Evolutionary conservation across 2,888 invertebrate genomes (phyloP), one percentile per base, ranked within the genome.

Genomic region (Dendrolimus pini): DNA sequence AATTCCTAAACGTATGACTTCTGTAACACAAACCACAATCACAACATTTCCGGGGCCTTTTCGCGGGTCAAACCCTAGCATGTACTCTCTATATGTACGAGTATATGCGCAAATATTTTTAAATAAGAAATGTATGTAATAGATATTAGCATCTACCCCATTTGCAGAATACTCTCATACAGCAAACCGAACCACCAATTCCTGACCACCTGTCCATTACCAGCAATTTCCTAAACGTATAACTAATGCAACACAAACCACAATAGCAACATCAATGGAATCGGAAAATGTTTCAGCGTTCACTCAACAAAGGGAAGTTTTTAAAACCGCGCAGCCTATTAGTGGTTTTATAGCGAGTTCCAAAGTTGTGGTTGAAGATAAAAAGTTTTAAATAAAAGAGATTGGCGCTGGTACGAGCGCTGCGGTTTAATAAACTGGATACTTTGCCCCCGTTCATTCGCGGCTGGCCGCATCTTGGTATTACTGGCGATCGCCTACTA

Each of bases 311-410:
- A 75, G 71, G 68, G 66, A 74, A 77, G 75, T 79, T 84, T 78
- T 74, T 60, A 10, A 75, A 80, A 85, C 85, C 85, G 64, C 82
- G 81, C 67, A 63, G 74, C 63, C 81, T 82, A 85, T 88, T 87
- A 83, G 85, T 75, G 86, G 87, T 82, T 81, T 80, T 77, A 75
- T 73, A 67, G 60, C 67, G 72, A 76, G 71, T 80, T 78, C 65
- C 67, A 74, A 78, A 83, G 82, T 81, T 72, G 80, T 71, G 78
- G 79, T 78, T 63, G 55, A 55, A 59, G 58, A 58, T 63, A 63
- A 81, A 81, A 80, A 75, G 70, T 77, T 76, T 77, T 74, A 74
- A 80, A 82, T 80, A 74, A 80, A 82, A 78, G 72, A 77, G 68
- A 65, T 69, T 63, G 64, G 64, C 63, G 61, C 57, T 59, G 55